Conservation (phyloP, 2,113 vertebrate genomes). For the Isurus oxyrinchus region DNA sequence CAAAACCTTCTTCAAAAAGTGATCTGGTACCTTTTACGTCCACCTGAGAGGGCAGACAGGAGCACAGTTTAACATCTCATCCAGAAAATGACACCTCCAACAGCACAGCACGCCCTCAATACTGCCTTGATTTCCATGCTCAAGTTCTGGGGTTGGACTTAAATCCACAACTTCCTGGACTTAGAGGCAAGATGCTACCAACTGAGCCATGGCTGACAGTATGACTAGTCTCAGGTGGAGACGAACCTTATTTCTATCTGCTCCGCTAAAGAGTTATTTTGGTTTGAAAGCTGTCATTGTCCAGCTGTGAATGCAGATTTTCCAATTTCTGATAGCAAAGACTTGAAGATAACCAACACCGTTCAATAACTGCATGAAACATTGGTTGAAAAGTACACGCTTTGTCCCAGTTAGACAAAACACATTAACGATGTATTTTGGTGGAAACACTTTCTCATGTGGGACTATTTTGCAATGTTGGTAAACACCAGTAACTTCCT, state of each 20-base stretch:
- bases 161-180: not conserved
- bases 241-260: not conserved
- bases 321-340: not conserved
- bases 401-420: too few species aligned
- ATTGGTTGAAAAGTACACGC: too few species aligned
- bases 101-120: not conserved
- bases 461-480: conserved; percentile 6
- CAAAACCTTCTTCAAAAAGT: not conserved
- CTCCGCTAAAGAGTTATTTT: not conserved
- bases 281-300: not conserved
- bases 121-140: not conserved
- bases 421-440: not conserved
- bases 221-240: not conserved
- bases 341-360: not conserved
- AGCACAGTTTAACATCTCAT: not conserved
- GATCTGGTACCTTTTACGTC: not conserved
- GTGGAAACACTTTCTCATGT: not conserved
- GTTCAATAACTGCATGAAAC: not conserved
- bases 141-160: not conserved
- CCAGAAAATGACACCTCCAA: not conserved
- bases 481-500: not conserved
- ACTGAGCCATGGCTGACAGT: not conserved
- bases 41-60: not conserved
- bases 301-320: not conserved
- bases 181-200: not conserved